Evolutionary conservation across 2,113 vertebrate species (phyloP), one percentile per base, ranked within the genome.

Genomic region (Sinocyclocheilus rhinocerous): DNA sequence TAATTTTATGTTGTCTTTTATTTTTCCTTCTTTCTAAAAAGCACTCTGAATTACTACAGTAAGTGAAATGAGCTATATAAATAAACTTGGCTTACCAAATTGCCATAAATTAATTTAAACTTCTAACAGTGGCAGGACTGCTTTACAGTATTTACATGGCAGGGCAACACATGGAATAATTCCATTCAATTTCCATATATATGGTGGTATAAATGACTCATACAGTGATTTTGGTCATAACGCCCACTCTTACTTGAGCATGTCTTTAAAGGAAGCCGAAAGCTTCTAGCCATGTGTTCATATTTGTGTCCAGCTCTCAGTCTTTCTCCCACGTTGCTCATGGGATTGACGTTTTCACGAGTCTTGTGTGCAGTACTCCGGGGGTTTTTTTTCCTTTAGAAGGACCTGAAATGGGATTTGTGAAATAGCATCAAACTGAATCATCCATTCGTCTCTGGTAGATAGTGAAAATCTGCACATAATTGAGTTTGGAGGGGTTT

Each of bases 401-500:
- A 15, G 45, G 20, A 65, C 75, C 29, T 52, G 61, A 65, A 90
- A 57, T 83, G 22, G 76, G 57, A 72, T 52, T 83, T 48, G 65
- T 50, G 42, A 90, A 48, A 88, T 79, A 76, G 90, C 91, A 61
- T 86, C 69, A 83, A 82, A 52, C 65, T 59, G 73, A 84, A 63
- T 76, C 57, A 69, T 83, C 76, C 82, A 83, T 86, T 83, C 45
- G 50, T 65, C 80, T 24, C 6, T 26, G 18, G 18, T 8, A 59
- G 75, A 42, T 22, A 73, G 26, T 57, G 48, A 0, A 59, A 45
- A 15, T 80, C 77, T 42, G 67, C 24, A 63, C 84, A 89, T 90
- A 92, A 91, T 87, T 86, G 83, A 88, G 82, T 92, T 92, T 91
- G 76, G 84, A 63, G 87, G 85, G 88, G 81, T 73, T 89, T 84